Percentiles rank a stretch among this genome's conserved stretches.
phyloP scores from a whole-genome alignment of 2,797 vertebrate species.

The Kryptopterus vitreolus region DNA sequence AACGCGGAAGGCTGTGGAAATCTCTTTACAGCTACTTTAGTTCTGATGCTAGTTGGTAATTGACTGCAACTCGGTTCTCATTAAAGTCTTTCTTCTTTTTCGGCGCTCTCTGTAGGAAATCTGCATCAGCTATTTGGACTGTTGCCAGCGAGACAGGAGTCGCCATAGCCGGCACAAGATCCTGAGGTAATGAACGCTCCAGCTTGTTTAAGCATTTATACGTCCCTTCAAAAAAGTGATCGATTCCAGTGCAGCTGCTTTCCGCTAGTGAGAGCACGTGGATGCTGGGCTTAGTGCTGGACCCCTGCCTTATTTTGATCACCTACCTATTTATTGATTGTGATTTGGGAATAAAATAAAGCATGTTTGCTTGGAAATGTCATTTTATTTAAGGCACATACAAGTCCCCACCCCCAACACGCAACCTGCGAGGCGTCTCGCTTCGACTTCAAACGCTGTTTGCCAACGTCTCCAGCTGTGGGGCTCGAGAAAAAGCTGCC shows the following conservation, averaged over 20 bases:
- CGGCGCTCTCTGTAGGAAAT: constrained; percentile 80
- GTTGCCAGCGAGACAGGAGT: constrained; percentile 93
- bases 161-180: constrained; percentile 93
- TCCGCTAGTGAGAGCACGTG: constrained; percentile 26
- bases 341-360: background rate
- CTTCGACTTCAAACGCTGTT: constrained; percentile 39
- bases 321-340: constrained; percentile 46
- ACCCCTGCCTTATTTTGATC: constrained; percentile 60
- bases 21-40: constrained; percentile 7
- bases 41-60: constrained; percentile 10
- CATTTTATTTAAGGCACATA: constrained; percentile 25
- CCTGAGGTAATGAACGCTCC: constrained; percentile 79
- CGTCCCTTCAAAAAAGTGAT: constrained; percentile 51
- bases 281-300: constrained; percentile 19
- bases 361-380: constrained; percentile 32
- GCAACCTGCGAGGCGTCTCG: background rate
- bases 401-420: no score
- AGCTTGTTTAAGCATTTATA: constrained; percentile 44
- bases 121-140: constrained; percentile 97
- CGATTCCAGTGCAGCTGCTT: constrained; percentile 57
- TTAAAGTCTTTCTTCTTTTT: constrained; percentile 39
- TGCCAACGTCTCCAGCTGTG: constrained; percentile 21
- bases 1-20: constrained; percentile 3
- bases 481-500: constrained; percentile 34
- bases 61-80: constrained; percentile 26